Conservation (phyloP, 2,888 invertebrate genomes). For the Endotricha flammealis region DNA sequence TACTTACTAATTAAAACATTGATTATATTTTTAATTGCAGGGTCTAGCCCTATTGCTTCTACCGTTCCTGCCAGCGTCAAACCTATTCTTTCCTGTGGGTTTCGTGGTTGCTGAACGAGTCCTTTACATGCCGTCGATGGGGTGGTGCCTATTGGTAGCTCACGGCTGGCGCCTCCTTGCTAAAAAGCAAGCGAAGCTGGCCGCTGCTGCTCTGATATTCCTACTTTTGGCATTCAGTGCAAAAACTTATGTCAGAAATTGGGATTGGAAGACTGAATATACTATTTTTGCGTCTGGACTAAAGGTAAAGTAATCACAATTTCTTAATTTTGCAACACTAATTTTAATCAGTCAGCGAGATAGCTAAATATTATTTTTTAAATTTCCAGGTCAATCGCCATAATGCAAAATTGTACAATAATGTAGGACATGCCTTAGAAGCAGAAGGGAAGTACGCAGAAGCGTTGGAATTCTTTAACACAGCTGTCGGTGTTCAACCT, state of each 20-base stretch:
- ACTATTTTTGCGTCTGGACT: constrained; percentile 95
- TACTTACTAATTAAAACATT: too few relatives aligned
- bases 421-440: constrained; percentile 97
- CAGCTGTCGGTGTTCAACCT: constrained; percentile 94
- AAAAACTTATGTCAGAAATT: constrained; percentile 92
- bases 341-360: too few relatives aligned
- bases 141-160: constrained; percentile 94
- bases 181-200: constrained; percentile 80
- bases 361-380: constrained; percentile 26
- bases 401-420: constrained; percentile 98
- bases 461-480: constrained; percentile 93
- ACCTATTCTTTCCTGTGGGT: constrained; percentile 98
- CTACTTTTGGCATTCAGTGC: constrained; percentile 87
- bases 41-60: constrained; percentile 91
- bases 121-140: constrained; percentile 98
- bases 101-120: constrained; percentile 98
- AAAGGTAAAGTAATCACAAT: constrained; percentile 47
- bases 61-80: constrained; percentile 97
- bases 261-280: constrained; percentile 96
- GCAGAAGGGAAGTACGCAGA: constrained; percentile 82
- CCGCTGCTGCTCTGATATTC: constrained; percentile 82
- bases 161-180: constrained; percentile 88
- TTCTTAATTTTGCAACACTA: too few relatives aligned
- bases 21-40: constrained; percentile 66
- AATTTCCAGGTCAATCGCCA: constrained; percentile 87